phyloP scores from a whole-genome alignment of 2,797 vertebrate genomes.

The Eidolon dupreanum region DNA sequence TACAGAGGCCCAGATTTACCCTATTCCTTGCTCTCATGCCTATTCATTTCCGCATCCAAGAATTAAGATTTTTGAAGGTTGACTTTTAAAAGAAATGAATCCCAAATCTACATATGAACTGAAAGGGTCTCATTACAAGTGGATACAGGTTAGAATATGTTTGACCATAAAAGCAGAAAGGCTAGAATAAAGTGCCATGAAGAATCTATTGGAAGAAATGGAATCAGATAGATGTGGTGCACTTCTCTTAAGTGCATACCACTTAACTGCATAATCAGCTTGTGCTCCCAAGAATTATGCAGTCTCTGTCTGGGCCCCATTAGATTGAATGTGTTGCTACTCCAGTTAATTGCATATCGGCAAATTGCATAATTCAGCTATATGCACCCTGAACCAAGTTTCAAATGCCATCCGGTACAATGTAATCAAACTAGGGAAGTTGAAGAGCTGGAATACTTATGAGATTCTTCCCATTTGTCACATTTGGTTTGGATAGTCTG shows the following conservation, averaged over 20 bases:
- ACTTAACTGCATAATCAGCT: constrained; percentile 76
- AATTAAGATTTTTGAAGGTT: constrained; percentile 32
- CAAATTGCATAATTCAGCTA: constrained; percentile 74
- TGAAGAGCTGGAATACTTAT: constrained; percentile 63
- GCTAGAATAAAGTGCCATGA: constrained; percentile 25
- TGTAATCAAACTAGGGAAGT: constrained; percentile 70
- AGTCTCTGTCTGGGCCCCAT: constrained; percentile 74
- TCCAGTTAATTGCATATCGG: constrained; percentile 76
- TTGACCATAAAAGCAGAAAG: constrained; percentile 60
- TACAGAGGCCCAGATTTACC: neutral
- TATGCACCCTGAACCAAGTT: constrained; percentile 65
- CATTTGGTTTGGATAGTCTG: constrained; percentile 28
- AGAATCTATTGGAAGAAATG: constrained; percentile 62
- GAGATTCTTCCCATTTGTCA: constrained; percentile 66
- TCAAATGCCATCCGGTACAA: constrained; percentile 68
- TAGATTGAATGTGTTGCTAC: constrained; percentile 75
- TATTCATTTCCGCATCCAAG: neutral
- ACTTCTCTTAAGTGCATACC: constrained; percentile 75
- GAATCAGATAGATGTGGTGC: constrained; percentile 62
- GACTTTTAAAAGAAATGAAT: constrained; percentile 46
- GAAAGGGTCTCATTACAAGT: constrained; percentile 24
- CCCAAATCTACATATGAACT: constrained; percentile 40
- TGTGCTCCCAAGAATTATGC: constrained; percentile 73
- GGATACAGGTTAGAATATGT: constrained; percentile 55
- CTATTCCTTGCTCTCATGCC: neutral